Base-by-base conservation (phyloP, 2,888 invertebrate genomes). In the Carpatolechia fugitivella region DNA sequence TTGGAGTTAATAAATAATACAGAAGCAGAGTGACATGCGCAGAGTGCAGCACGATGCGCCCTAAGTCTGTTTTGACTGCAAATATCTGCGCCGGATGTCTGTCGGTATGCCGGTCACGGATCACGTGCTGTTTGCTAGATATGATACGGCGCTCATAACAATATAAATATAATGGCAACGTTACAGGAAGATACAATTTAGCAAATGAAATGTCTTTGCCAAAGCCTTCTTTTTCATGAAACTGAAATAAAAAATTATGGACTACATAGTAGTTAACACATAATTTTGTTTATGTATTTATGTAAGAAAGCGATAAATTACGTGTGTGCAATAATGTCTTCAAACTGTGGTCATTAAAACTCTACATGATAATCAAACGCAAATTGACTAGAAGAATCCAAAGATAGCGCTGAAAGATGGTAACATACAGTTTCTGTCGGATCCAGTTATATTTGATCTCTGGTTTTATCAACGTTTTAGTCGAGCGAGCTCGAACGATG, bases 1-100 rank as follows among this genome's bases (percentile, higher is more conserved):
- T 89, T 88, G 85, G 82, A 84, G 85, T 89, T 89, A 88, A 88
- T 90, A 89, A 89, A 89, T 90, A 89, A 88, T 88, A 88, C 80
- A 81, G 82, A 76, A 79, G 74, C 66, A 69, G 81, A 85, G 78
- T 85, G 89, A 86, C 86, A 85, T 85, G 86, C 84, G 85, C 86
- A 82, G 83, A 85, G 81, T 83, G 84, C 78, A 69, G 63, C 65
- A 64, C 67, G 72, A 65, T 74, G 72, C 74, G 74, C 69, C 74
- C 76, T 80, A 82, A 82, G 80, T 85, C 84, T 85, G 82, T 86
- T 87, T 85, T 85, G 86, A 86, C 85, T 87, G 85, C 85, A 87
- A 83, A 85, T 86, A 82, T 85, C 85, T 85, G 82, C 75, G 72
- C 74, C 76, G 80, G 81, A 85, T 80, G 82, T 78, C 80, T 52